Base-by-base conservation (phyloP, 2,113 vertebrate species). In the Brachionichthys hirsutus region DNA sequence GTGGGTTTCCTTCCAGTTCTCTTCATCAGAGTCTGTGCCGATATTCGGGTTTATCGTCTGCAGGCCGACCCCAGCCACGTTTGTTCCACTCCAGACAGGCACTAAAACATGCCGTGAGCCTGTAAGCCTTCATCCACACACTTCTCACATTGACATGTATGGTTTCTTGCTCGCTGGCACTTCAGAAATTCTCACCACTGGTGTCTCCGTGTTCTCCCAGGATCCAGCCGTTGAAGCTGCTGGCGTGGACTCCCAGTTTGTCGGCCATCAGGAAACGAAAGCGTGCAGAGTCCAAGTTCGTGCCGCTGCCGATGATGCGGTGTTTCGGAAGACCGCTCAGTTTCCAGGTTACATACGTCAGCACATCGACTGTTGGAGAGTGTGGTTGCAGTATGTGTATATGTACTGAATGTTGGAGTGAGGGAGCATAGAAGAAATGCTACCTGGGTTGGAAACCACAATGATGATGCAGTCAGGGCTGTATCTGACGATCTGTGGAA, bases 401-500 rank as follows among this genome's bases (percentile, higher is more conserved):
- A 7, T 52, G 40, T 2, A 14, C 14, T 49, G 53, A 6, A 15
- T 7, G 15, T 43, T 4, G 12, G 49, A 44, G 13, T 46, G 8
- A 11, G 1, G 8, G 13, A 10, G 10, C 6, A 14, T 10, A 35
- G 15, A 49, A 8, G 36, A 0, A 12, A 19, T 18, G 6, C 50
- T 80, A 98, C 97, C 97, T 90, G 97, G 97, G 84, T 98, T 99
- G 67, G 97, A 98, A 59, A 99, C 97, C 58, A 99, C 96, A 3
- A 98, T 70, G 66, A 99, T 93, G 87, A 72, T 93, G 71, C 95
- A 98, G 71, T 97, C 88, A 1, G 96, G 96, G 64, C 97, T 98
- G 82, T 96, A 89, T 76, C 93, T 94, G 69, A 98, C 75, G 0
- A 98, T 82, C 82, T 98, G 95, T 13, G 97, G 97, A 73, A 99